Base-by-base conservation (phyloP, 2,888 invertebrate genomes). In the Caenorhabditis drosophilae region DNA sequence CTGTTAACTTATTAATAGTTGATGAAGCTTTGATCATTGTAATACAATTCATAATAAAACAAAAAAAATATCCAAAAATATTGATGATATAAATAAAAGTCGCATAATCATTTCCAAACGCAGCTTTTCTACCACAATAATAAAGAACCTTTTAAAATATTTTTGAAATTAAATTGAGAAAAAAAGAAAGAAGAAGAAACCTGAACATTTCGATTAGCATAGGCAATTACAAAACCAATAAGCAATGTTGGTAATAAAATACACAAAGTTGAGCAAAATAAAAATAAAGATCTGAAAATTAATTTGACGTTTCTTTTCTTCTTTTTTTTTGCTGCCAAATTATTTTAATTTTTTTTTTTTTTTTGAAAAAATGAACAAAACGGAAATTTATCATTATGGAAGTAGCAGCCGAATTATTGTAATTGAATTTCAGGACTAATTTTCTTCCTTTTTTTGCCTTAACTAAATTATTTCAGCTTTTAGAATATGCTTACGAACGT, bases 121-220 rank as follows among this genome's bases (percentile, higher is more conserved):
- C 72, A 3, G 74, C 76, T 48, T 76, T 76, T 45, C 76, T 25
- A 11, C 76, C 76, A 40, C 76, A 76, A 42, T 66, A 76, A 49
- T 76, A 76, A 16, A 48, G 46, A 0, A 54, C 67, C 67, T 67
- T 26, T 16, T 61, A 36, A 1, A 35, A 34, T 18, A 44, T 45
- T 7, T 36, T 36, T n/a, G n/a, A n/a, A n/a, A n/a, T n/a, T n/a
- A n/a, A n/a, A n/a, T n/a, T n/a, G n/a, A n/a, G n/a, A n/a, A n/a
- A n/a, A n/a, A n/a, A n/a, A n/a, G n/a, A n/a, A 6, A 9, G 18
- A n/a, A 41, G 12, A n/a, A 40, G 16, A 48, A 20, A 62, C 58
- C 44, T 64, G 48, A n/a, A 54, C 57, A 47, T 60, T 25, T 18
- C 63, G 46, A 16, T 63, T 61, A 3, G 60, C 9, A 40, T 67